phyloP scores from a whole-genome alignment of 1,140 invertebrate species.

The Odontomachus brunneus region DNA sequence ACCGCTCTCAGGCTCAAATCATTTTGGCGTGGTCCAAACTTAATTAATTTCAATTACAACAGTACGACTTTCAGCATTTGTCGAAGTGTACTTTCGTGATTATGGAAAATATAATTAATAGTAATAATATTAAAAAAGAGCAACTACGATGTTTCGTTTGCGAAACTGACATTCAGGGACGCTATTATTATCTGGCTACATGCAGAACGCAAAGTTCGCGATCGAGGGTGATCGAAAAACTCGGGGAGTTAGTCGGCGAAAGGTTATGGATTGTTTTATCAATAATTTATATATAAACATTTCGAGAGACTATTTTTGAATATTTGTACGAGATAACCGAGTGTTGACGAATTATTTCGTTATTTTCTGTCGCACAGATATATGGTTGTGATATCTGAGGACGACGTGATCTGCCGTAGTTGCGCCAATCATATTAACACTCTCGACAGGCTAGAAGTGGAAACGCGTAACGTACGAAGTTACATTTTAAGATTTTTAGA shows the following conservation, averaged over 20 bases:
- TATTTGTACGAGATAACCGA: neutral
- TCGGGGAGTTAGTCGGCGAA: conserved; percentile 83
- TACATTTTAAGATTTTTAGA: conserved; percentile 80
- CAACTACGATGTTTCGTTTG: conserved; percentile 80
- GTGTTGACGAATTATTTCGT: conserved; percentile 9
- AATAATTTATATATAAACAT: neutral
- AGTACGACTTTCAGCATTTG: no score
- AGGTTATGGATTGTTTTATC: conserved; percentile 73
- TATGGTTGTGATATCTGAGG: conserved; percentile 83
- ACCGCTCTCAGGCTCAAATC: no score
- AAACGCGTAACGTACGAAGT: conserved; percentile 74
- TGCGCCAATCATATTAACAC: conserved; percentile 83
- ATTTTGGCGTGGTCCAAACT: no score
- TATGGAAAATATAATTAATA: neutral
- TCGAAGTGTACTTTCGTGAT: neutral
- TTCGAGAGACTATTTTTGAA: no score
- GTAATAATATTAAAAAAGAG: neutral
- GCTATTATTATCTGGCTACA: conserved; percentile 79
- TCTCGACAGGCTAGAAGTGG: conserved; percentile 80
- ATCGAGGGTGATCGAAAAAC: conserved; percentile 80
- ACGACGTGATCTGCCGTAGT: conserved; percentile 83
- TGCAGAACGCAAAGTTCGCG: conserved; percentile 81
- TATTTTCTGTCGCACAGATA: conserved; percentile 76
- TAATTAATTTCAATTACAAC: no score
- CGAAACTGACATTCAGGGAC: conserved; percentile 76